Base-by-base conservation (phyloP, 2,888 invertebrate genomes). In the Charanyca ferruginea region DNA sequence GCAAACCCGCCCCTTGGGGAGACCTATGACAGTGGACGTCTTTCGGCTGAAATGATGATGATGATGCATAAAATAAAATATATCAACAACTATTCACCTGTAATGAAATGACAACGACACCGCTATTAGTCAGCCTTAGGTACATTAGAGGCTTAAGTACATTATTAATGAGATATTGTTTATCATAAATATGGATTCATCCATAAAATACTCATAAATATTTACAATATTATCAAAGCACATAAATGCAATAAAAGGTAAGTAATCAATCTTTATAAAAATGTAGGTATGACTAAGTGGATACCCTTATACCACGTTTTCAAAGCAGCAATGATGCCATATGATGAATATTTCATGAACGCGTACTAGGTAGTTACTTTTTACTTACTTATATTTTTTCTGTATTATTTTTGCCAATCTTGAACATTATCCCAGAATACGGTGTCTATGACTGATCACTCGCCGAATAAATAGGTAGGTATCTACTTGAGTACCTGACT, bases 261-360 rank as follows among this genome's bases (percentile, higher is more conserved):
- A 55, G 45, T 47, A 11, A 55, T 55, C 57, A 48, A 48, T 48
- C 18, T 66, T 11, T 16, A 66, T 23, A 47, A n/a, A 22, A 25
- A 63, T 13, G 20, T 28, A 18, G 4, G 3, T 18, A 45, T 11
- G n/a, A n/a, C n/a, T n/a, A 23, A 22, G 13, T 38, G 20, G n/a
- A 25, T 25, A 6, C 55, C 13, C 5, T 65, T 66, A n/a, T n/a
- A n/a, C n/a, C n/a, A 42, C 7, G 44, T 28, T 66, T 59, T 47
- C 32, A 9, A 28, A 44, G 13, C 38, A 32, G 20, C 51, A 41
- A 18, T 28, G 18, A 35, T 54, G 20, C 20, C 20, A 32, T n/a
- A 13, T 25, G 3, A 55, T 66, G 44, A 55, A 65, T 65, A 49
- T 65, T 65, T 38, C 35, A 65, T 55, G 16, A 65, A 65, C 25